Evolutionary conservation across 2,797 vertebrate species (phyloP).

Genomic region (Anabacerthia variegaticeps): DNA sequence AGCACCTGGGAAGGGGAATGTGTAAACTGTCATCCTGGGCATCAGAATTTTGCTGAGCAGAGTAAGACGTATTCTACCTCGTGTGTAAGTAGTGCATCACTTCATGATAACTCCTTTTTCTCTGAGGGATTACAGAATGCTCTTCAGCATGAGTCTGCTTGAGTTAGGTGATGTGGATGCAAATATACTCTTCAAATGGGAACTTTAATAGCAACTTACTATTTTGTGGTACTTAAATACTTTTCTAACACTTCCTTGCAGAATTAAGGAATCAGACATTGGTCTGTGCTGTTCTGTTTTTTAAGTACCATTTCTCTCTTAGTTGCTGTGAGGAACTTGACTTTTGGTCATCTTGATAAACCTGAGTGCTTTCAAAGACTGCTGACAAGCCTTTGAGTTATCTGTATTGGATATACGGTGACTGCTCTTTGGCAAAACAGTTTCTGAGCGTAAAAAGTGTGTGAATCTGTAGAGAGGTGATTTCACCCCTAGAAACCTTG

Average conservation of each 20-base stretch:
- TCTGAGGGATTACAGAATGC: background rate
- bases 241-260: background rate
- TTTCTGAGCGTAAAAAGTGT: background rate
- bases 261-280: rapidly evolving
- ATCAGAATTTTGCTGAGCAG: background rate
- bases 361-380: background rate
- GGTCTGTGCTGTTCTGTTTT: background rate
- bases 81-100: rapidly evolving
- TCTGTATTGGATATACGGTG: background rate
- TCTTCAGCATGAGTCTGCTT: background rate
- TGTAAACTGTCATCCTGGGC: background rate
- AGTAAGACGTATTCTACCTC: background rate
- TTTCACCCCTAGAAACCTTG: background rate
- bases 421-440: background rate
- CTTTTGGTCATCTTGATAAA: background rate
- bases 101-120: background rate
- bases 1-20: background rate
- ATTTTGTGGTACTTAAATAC: background rate
- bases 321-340: background rate
- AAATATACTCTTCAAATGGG: background rate
- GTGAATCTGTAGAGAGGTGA: background rate
- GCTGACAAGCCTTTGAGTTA: background rate
- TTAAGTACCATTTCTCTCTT: background rate
- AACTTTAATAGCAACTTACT: background rate
- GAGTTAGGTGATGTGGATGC: background rate